A percentile compares a stretch with the other conserved stretches of the same genome.
These are phyloP conservation scores for Bradypus variegatus DNA, from an alignment of 2,797 vertebrate genomes.

Conservation along the genomic window DNA sequence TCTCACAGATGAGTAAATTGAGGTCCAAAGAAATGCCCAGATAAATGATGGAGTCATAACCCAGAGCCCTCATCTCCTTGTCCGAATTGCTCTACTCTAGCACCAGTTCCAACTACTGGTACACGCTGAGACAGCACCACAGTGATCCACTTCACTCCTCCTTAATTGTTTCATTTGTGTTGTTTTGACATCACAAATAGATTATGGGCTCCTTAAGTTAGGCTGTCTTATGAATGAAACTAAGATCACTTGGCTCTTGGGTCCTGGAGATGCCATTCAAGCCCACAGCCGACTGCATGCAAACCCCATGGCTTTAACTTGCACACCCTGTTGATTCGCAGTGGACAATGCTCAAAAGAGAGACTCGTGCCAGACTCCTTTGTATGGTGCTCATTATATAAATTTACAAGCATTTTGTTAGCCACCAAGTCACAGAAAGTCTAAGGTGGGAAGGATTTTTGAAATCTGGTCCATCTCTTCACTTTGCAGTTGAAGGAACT, in stretches of 20 bases:
- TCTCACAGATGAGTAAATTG: neutral
- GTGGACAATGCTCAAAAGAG: neutral
- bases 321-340: neutral
- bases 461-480: neutral
- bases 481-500: neutral
- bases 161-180: neutral
- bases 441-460: neutral
- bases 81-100: neutral
- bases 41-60: neutral
- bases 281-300: neutral
- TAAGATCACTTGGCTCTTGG: neutral
- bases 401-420: neutral
- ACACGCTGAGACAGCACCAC: rapidly evolving
- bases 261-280: neutral
- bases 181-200: neutral
- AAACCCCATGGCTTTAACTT: neutral
- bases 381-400: neutral
- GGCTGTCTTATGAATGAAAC: neutral
- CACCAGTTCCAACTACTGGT: neutral
- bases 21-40: neutral
- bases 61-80: neutral
- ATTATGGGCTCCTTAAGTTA: neutral
- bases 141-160: neutral
- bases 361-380: neutral
- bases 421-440: neutral